A percentile compares a stretch with the other conserved stretches of the same genome.
phyloP scores from a whole-genome alignment of 2,888 invertebrate genomes.

The Orchestes rusci region DNA sequence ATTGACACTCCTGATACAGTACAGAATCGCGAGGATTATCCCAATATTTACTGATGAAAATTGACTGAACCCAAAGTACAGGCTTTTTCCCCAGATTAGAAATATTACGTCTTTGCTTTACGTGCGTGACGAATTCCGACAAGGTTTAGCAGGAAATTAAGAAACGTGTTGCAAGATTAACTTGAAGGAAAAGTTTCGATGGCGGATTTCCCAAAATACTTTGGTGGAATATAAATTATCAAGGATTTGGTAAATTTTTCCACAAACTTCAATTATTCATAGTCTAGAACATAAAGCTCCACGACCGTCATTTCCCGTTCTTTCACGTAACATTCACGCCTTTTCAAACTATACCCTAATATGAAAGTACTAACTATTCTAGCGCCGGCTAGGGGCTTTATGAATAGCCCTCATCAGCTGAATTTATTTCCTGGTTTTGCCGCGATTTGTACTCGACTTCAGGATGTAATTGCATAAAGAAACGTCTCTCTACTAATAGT shows the following conservation, averaged over 20 bases:
- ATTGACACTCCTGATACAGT: too few species aligned
- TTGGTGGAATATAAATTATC: too few species aligned
- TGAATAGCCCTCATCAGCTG: slow-evolving; percentile 35
- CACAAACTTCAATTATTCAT: too few species aligned
- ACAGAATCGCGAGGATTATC: too few species aligned
- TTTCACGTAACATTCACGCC: slow-evolving; percentile 7
- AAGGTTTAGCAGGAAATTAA: slow-evolving; percentile 12
- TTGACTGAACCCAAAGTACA: slow-evolving; percentile 35
- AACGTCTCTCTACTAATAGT: slow-evolving; percentile 28
- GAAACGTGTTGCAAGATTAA: slow-evolving; percentile 5
- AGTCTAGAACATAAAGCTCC: too few species aligned
- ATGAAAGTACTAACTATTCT: slow-evolving; percentile 20
- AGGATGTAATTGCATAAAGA: slow-evolving; percentile 32
- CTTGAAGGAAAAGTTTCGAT: too few species aligned
- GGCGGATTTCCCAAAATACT: too few species aligned
- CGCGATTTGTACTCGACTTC: slow-evolving; percentile 29
- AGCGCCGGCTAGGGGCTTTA: slow-evolving; percentile 22
- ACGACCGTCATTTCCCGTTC: slow-evolving; percentile 7
- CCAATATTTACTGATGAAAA: too few species aligned
- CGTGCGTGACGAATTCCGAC: slow-evolving; percentile 18
- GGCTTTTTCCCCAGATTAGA: slow-evolving; percentile 21
- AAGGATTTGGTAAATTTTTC: too few species aligned
- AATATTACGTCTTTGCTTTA: slow-evolving; percentile 15
- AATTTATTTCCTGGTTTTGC: slow-evolving; percentile 33
- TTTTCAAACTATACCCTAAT: slow-evolving; percentile 12